phyloP scores from a whole-genome alignment of 2,113 vertebrate genomes.

The Mormyrus iriodes region DNA sequence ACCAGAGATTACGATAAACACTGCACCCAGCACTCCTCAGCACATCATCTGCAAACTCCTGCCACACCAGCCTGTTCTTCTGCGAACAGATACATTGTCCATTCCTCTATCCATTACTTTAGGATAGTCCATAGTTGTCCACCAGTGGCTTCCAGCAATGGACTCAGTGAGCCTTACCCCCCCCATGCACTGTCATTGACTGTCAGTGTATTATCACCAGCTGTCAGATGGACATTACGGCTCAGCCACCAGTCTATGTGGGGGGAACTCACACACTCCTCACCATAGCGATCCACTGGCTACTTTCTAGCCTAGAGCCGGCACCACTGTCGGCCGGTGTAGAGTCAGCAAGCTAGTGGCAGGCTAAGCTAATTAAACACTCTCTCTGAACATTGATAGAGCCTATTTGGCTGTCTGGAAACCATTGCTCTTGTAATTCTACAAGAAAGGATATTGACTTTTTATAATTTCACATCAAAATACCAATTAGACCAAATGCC shows the following conservation, averaged over 20 bases:
- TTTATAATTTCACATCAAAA: constrained; percentile 45
- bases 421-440: constrained; percentile 54
- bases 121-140: neutral
- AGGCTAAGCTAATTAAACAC: constrained; percentile 57
- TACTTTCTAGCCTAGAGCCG: neutral
- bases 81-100: neutral
- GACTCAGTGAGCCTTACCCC: neutral
- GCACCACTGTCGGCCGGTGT: neutral
- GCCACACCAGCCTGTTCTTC: neutral
- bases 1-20: neutral
- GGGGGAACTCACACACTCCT: neutral
- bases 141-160: neutral
- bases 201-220: neutral
- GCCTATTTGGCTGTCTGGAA: constrained; percentile 48
- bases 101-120: neutral
- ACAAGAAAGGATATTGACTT: constrained; percentile 45
- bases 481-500: constrained; percentile 46
- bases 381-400: constrained; percentile 56
- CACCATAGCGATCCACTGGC: neutral
- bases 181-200: neutral
- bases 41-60: neutral
- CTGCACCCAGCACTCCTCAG: neutral
- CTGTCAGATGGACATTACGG: neutral
- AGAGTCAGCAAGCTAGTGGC: neutral
- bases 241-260: neutral